Evolutionary conservation across 2,888 invertebrate species (phyloP), one percentile per base, ranked within the genome.

Genomic region (Meteorus cinctellus): DNA sequence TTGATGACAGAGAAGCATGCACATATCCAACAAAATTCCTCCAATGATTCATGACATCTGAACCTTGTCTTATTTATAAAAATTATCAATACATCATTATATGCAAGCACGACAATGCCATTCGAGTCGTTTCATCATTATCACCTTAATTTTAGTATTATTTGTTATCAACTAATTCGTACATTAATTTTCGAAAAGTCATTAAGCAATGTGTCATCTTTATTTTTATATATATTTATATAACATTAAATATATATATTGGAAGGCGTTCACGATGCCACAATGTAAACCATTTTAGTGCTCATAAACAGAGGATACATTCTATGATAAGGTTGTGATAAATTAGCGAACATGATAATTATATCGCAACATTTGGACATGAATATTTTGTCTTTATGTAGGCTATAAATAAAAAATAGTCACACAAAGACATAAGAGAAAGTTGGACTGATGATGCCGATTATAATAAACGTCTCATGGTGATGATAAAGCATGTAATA

Each of bases 391-490:
- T 10, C 29, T 5, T 6, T 1, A 31, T 31, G 10, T 29, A 29
- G 60, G 31, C 10, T 31, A 31, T 2, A 41, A 41, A 41, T 12
- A n/a, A n/a, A 48, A 48, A n/a, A 48, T 16, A n/a, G n/a, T 16
- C 10, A n/a, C n/a, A 2, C 19, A 6, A 14, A 29, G 27, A 0
- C 8, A 16, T 31, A 62, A 31, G 62, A 62, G 62, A 62, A 62
- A 62, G 62, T 62, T 62, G n/a, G 10, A 62, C 4, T 62, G 55
- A 19, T n/a, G 24, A 29, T 62, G n/a, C 27, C 27, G 62, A 62
- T 27, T 62, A 62, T 31, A 62, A 29, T 62, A n/a, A 62, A n/a
- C 4, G 62, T 29, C 62, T 14, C 14, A 31, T 62, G 14, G 14
- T 62, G 31, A 62, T n/a, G 62, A 62, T 19, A 19, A 24, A 19